Evolutionary conservation across 2,888 invertebrate genomes (phyloP).

Genomic region (Drosophila emarginata): DNA sequence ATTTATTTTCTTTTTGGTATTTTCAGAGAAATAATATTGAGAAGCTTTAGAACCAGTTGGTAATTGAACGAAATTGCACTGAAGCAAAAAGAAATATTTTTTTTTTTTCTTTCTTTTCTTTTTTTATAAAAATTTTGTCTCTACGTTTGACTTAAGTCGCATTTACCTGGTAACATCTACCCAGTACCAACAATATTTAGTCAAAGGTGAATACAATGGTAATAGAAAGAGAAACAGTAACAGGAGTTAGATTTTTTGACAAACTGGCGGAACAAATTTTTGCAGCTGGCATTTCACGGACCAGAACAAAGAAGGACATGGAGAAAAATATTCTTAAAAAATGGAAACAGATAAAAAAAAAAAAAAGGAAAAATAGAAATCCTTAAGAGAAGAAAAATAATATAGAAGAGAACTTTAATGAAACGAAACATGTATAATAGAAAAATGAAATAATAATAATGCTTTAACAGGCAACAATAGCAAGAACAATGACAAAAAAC

Average conservation of each 20-base stretch:
- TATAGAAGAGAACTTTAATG: constrained; percentile 13
- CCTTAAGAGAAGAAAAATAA: constrained; percentile 9
- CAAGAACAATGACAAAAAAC: neutral
- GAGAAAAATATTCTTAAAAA: constrained; percentile 14
- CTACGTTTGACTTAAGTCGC: neutral
- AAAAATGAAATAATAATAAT: constrained; percentile 40
- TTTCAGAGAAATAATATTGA: no score
- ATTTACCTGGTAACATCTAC: neutral
- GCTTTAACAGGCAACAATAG: constrained; percentile 20
- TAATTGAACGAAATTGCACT: no score
- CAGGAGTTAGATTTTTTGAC: constrained; percentile 6
- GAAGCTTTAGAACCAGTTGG: no score
- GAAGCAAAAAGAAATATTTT: no score
- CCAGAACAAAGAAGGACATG: constrained; percentile 41
- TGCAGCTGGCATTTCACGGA: constrained; percentile 34
- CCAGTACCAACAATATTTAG: neutral
- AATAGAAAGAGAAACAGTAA: neutral
- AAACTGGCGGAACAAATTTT: constrained; percentile 38
- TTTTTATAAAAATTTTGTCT: neutral
- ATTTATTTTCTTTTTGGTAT: no score
- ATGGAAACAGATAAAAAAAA: neutral
- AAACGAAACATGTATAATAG: constrained; percentile 27
- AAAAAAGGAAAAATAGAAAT: neutral
- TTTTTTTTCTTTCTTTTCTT: neutral
- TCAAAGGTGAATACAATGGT: neutral